These are phyloP conservation scores for Acheta domesticus DNA, from an alignment of 2,888 invertebrate genomes.

Conservation along the genomic window DNA sequence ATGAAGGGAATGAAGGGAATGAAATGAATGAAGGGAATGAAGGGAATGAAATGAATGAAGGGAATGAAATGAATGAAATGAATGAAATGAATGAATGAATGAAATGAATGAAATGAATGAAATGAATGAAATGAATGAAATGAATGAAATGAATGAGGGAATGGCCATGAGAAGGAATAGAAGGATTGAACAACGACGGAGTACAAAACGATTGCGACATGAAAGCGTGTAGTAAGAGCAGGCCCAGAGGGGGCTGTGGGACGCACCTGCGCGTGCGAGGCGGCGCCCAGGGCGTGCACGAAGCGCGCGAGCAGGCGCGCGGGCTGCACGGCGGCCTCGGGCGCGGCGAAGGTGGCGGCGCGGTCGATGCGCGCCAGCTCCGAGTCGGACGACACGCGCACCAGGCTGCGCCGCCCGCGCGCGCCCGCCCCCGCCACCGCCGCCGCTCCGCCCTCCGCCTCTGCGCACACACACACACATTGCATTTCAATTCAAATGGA, in stretches of 20 bases:
- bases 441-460: slow-evolving; percentile 30
- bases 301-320: slow-evolving; percentile 44
- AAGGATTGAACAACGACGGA: not conserved
- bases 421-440: slow-evolving; percentile 45
- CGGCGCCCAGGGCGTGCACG: slow-evolving; percentile 27
- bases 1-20: not conserved
- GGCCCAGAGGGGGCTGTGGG: rapidly evolving
- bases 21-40: too few relatives aligned
- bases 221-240: too few relatives aligned
- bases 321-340: slow-evolving; percentile 47
- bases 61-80: too few relatives aligned
- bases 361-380: slow-evolving; percentile 75
- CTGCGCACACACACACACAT: too few relatives aligned
- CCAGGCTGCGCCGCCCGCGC: slow-evolving; percentile 39
- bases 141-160: too few relatives aligned
- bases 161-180: not conserved
- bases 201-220: not conserved
- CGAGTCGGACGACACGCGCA: slow-evolving; percentile 70
- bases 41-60: too few relatives aligned
- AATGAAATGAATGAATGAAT: too few relatives aligned
- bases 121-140: too few relatives aligned
- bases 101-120: too few relatives aligned
- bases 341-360: slow-evolving; percentile 61
- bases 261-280: not conserved
- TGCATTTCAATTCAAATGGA: too few relatives aligned